A percentile compares a stretch with the other conserved stretches of the same genome.
phyloP scores from a whole-genome alignment of 2,113 vertebrate species.

The Mus musculus region GRCm39 chr17:32880501-32881000 shows the following conservation, averaged over 20 bases:
- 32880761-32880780: background rate
- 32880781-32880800: too few relatives aligned
- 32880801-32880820: background rate
- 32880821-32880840: background rate
- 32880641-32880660: background rate
- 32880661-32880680: background rate
- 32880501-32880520: background rate
- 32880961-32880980: background rate
- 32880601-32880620: background rate
- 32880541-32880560: background rate
- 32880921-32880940: background rate
- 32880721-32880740: background rate
- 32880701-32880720: background rate
- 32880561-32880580: background rate
- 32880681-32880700: background rate
- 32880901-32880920: accelerated
- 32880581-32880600: background rate
- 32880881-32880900: background rate
- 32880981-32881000: background rate
- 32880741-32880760: background rate
- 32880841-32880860: background rate
- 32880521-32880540: background rate
- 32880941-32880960: background rate
- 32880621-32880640: background rate
- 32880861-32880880: background rate